phyloP scores from a whole-genome alignment of 2,797 vertebrate species.

The Calcarius lapponicus region DNA sequence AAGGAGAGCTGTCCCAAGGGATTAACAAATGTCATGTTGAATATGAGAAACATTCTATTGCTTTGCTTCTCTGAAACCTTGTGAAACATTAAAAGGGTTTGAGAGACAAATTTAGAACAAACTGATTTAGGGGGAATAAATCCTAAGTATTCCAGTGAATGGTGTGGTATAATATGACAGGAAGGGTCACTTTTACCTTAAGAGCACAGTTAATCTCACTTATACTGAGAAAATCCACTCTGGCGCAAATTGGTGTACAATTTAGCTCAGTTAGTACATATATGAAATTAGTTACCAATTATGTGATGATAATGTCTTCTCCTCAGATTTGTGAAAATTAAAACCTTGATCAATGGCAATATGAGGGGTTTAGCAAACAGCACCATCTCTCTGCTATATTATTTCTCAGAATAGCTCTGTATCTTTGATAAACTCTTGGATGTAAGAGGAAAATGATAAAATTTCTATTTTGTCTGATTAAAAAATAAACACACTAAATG shows the following conservation, averaged over 20 bases:
- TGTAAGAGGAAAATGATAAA: not conserved
- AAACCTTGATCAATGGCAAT: not conserved
- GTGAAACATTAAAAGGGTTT: not conserved
- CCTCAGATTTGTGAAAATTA: not conserved
- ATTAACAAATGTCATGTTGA: not conserved
- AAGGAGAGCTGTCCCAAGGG: not conserved
- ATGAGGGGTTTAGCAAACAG: not conserved
- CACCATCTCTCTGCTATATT: not conserved
- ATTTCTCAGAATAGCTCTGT: not conserved
- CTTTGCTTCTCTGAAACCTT: not conserved
- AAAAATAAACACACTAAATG: not conserved
- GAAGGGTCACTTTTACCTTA: not conserved
- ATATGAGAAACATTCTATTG: not conserved
- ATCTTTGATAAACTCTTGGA: not conserved
- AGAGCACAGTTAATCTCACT: not conserved
- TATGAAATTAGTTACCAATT: not conserved
- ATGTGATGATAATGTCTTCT: not conserved
- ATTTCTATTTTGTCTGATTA: not conserved
- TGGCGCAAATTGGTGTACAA: not conserved
- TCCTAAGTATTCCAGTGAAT: not conserved
- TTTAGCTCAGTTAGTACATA: not conserved
- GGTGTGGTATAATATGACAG: not conserved
- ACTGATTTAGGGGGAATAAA: not conserved
- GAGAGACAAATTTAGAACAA: constrained; percentile 15
- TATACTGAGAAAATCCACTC: not conserved